Conservation (phyloP, 2,113 vertebrate species). For the Echinops telfairi region DNA sequence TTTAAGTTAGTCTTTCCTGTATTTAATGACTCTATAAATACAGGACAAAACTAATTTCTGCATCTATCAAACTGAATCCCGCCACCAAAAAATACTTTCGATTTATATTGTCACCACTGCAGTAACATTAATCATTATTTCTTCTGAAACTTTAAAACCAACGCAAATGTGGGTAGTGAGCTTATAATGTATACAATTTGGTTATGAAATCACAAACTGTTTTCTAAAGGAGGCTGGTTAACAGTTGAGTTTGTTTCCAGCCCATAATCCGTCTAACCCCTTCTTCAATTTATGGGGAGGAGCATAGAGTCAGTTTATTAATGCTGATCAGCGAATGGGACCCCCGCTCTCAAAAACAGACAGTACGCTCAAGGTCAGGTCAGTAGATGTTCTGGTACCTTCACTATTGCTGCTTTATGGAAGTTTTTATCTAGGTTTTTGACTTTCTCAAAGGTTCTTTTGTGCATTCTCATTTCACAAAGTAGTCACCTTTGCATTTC, state of each 20-base stretch:
- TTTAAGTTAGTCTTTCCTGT: conserved; percentile 52
- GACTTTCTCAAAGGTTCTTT: no score
- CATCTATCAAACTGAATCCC: conserved; percentile 12
- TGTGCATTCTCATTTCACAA: no score
- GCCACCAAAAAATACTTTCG: not conserved
- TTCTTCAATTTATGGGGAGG: conserved; percentile 22
- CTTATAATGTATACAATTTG: not conserved
- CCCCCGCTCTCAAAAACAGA: not conserved
- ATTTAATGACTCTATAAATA: conserved; percentile 46
- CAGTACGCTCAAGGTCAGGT: not conserved
- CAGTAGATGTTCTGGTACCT: no score
- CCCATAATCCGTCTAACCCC: not conserved
- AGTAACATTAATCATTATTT: not conserved
- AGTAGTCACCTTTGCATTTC: no score
- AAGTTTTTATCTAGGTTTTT: no score
- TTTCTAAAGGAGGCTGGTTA: not conserved
- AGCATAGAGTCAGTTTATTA: not conserved
- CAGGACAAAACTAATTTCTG: conserved; percentile 53
- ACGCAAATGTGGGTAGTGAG: not conserved
- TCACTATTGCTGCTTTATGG: no score
- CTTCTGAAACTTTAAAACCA: conserved; percentile 28
- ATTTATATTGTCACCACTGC: not conserved
- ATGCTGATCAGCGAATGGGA: not conserved
- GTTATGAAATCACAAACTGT: not conserved
- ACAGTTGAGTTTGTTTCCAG: not conserved